These are phyloP conservation scores for Trichopria drosophilae DNA, from an alignment of 2,888 invertebrate genomes.

Conservation along the genomic window DNA sequence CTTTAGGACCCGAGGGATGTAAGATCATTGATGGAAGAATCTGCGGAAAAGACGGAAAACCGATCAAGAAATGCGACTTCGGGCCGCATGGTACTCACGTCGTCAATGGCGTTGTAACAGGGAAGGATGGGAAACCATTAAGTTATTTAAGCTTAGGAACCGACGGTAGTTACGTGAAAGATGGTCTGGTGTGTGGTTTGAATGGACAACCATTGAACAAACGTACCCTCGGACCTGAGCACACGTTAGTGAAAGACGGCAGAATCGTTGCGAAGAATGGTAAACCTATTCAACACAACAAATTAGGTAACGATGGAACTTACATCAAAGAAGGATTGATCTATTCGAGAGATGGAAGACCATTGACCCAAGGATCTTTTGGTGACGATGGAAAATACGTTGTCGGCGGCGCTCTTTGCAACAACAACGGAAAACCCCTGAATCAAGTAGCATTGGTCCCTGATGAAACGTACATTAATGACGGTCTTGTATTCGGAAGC, in stretches of 20 bases:
- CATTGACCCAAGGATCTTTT: constrained; percentile 50
- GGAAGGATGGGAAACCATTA: constrained; percentile 48
- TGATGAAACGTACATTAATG: constrained; percentile 48
- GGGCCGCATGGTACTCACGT: constrained; percentile 50
- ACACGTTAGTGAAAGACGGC: constrained; percentile 49
- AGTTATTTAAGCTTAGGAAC: constrained; percentile 45
- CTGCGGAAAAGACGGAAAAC: constrained; percentile 47
- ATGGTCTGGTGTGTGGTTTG: constrained; percentile 46
- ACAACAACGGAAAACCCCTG: constrained; percentile 49
- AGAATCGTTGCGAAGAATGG: constrained; percentile 50
- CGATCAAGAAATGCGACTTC: constrained; percentile 51
- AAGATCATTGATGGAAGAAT: constrained; percentile 49
- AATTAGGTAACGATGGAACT: constrained; percentile 47
- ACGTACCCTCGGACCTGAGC: constrained; percentile 45
- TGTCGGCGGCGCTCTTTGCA: constrained; percentile 52
- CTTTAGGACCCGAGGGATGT: constrained; percentile 47
- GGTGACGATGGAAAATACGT: constrained; percentile 51
- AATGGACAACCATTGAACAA: constrained; percentile 43
- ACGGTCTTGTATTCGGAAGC: constrained; percentile 50
- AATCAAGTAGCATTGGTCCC: constrained; percentile 49
- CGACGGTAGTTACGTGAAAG: constrained; percentile 44
- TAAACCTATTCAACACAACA: constrained; percentile 46
- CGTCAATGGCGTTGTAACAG: constrained; percentile 44
- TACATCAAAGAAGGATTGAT: constrained; percentile 53
- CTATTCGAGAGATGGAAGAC: constrained; percentile 47